phyloP scores from a whole-genome alignment of 2,888 invertebrate genomes.

The Danaus chrysippus region DNA sequence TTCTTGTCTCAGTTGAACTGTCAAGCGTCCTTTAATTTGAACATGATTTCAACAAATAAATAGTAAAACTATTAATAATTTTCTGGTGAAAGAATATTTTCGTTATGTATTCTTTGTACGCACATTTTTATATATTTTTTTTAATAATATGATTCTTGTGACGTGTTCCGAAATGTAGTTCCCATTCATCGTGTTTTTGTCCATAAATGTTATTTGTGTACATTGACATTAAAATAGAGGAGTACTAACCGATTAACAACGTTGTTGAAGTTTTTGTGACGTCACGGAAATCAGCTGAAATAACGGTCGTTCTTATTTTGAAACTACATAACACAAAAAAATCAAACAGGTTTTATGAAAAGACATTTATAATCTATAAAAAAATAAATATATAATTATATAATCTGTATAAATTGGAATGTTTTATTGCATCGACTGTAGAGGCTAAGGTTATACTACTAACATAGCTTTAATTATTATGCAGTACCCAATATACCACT shows the following conservation, averaged over 20 bases:
- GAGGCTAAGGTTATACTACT: conserved; percentile 46
- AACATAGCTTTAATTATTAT: conserved; percentile 76
- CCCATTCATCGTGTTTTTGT: background rate
- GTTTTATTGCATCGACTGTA: conserved; percentile 10
- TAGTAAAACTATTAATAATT: no score
- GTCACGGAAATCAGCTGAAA: background rate
- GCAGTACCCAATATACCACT: conserved; percentile 80
- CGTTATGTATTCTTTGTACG: background rate
- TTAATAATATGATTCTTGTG: background rate
- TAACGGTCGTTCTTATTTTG: background rate
- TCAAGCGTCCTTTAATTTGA: no score
- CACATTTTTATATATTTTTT: background rate
- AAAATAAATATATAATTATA: background rate
- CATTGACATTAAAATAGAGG: background rate
- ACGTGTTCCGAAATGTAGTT: background rate
- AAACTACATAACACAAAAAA: background rate
- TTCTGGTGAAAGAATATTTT: background rate
- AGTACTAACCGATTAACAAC: conserved; percentile 2
- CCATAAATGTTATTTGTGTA: conserved; percentile 2
- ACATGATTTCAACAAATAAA: no score
- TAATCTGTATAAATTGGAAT: conserved; percentile 1
- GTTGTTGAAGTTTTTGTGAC: conserved; percentile 1
- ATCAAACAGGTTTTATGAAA: no score
- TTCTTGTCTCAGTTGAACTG: no score
- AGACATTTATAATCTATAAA: no score